Evolutionary conservation across 2,888 invertebrate species (phyloP), one percentile per base, ranked within the genome.

Genomic region (Fabriciana adippe): DNA sequence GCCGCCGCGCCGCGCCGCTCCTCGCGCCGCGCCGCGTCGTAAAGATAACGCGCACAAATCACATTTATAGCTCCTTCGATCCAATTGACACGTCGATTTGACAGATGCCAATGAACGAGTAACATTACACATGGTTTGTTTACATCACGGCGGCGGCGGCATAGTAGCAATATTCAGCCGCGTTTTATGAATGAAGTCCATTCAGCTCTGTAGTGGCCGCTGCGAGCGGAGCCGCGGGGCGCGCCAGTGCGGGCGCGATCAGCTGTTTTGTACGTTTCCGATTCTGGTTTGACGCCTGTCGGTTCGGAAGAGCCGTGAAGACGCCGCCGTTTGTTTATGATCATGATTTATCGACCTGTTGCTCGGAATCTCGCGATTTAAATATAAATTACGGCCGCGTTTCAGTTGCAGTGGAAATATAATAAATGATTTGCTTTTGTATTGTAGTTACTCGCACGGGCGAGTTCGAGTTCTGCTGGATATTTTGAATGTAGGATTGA

Each of bases 171-270:
- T 88, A 84, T 80, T 87, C 84, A 81, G 81, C 80, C 80, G 72
- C 79, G 76, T 80, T 82, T 86, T 84, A 84, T 88, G 87, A 89
- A 88, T 88, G 89, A 76, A 79, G 72, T 75, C 71, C 73, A 74
- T 73, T 74, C 73, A 76, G 78, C 60, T 45, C 66, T 41, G 60
- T 51, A 11, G 35, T 41, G 62, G 18, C 35, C 2, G 56, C 18
- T 51, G 35, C 56, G 41, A n/a, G 51, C 57, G 66, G 45, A 51
- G 51, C 61, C 21, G 53, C 60, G 62, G 51, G 60, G 55, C 69
- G 57, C 65, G 64, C 47, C 66, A 47, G 55, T 64, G 66, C 66
- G 69, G 55, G 54, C 69, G 60, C 64, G 69, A 71, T 69, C 69
- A 71, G 71, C 71, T 71, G 69, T 64, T 71, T 53, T 50, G 54